A percentile compares a stretch with the other conserved stretches of the same genome.
Evolutionary conservation across 2,113 vertebrate genomes (phyloP).

Genomic region (Vulpes vulpes): DNA sequence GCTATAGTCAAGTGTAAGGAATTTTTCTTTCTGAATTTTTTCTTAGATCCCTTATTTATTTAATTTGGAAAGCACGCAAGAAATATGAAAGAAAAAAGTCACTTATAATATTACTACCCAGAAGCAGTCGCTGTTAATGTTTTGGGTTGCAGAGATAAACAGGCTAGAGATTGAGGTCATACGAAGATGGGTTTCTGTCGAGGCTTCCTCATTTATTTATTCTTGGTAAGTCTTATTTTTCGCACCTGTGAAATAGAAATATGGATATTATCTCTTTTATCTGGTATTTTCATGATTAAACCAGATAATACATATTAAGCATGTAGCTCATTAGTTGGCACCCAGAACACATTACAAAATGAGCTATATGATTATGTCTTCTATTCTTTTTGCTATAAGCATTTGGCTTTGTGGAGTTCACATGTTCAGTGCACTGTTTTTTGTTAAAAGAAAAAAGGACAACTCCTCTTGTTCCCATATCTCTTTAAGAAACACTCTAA

Average conservation of each 20-base stretch:
- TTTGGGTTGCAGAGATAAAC: not conserved
- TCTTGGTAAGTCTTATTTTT: not conserved
- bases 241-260: not conserved
- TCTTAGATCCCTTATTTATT: not conserved
- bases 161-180: not conserved
- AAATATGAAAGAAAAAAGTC: not conserved
- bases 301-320: not conserved
- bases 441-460: not conserved
- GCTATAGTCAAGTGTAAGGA: not conserved
- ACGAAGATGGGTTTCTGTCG: not conserved
- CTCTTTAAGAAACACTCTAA: not conserved
- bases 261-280: not conserved
- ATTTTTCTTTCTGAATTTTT: slow-evolving; percentile 18
- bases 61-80: not conserved
- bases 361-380: not conserved
- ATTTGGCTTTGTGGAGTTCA: not conserved
- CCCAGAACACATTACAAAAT: not conserved
- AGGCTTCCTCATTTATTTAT: not conserved
- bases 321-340: not conserved
- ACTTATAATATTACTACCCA: not conserved
- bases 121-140: not conserved
- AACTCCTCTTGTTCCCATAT: too few species aligned
- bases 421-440: not conserved
- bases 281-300: not conserved
- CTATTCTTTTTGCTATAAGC: not conserved